Percentiles rank a stretch among this genome's conserved stretches.
Evolutionary conservation across 2,797 vertebrate species (phyloP).

Genomic region (Rhincodon typus): DNA sequence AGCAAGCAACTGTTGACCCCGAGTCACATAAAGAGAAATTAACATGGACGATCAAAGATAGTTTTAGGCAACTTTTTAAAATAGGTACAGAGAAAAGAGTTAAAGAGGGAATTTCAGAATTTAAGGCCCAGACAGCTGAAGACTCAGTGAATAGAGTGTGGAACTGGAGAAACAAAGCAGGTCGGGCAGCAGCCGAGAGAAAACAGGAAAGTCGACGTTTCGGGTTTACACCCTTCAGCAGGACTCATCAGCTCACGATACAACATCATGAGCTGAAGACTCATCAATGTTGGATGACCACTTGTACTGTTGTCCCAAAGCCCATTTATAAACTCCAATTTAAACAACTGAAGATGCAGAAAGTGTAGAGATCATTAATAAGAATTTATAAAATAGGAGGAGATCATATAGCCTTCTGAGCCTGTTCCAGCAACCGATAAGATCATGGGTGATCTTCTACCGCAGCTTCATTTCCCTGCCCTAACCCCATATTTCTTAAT

Average conservation of each 20-base stretch:
- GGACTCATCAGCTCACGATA: no score
- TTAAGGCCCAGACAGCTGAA: neutral
- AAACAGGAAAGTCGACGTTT: no score
- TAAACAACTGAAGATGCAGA: neutral
- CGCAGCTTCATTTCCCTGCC: neutral
- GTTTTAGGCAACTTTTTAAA: neutral
- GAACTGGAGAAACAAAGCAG: no score
- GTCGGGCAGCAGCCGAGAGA: no score
- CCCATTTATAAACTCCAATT: neutral
- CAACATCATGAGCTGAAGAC: neutral
- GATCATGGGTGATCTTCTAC: neutral
- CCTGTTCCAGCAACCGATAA: neutral
- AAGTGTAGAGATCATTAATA: neutral
- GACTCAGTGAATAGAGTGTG: no score
- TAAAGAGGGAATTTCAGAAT: neutral
- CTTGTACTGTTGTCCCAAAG: neutral
- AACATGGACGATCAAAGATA: neutral
- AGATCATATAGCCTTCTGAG: neutral
- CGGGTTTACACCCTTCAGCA: no score
- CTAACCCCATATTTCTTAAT: neutral
- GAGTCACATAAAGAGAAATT: neutral
- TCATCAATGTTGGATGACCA: neutral
- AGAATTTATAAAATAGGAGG: neutral
- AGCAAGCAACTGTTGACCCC: neutral
- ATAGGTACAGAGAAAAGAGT: neutral